phyloP scores from a whole-genome alignment of 2,888 invertebrate genomes.

The Pristionchus japonicus region DNA sequence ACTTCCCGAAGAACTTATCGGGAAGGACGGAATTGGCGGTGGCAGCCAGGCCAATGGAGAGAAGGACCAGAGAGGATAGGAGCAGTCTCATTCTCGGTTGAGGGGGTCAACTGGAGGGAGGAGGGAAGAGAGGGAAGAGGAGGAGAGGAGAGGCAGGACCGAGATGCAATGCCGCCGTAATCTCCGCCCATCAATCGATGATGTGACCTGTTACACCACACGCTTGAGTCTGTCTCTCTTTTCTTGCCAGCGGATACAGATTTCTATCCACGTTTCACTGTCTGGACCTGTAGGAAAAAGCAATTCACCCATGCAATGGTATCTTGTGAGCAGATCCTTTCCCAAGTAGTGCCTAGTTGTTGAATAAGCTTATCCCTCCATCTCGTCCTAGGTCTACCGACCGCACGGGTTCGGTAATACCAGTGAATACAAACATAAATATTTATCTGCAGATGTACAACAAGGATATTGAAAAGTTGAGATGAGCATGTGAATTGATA shows the following conservation, averaged over 20 bases:
- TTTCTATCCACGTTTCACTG: neutral
- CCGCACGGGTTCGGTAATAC: neutral
- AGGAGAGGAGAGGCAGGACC: neutral
- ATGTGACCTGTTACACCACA: neutral
- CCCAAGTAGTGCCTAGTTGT: neutral
- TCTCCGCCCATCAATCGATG: slow-evolving; percentile 34
- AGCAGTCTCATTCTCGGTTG: slow-evolving; percentile 4
- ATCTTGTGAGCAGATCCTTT: neutral
- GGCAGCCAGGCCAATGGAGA: slow-evolving; percentile 49
- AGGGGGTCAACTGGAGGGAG: neutral
- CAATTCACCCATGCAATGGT: neutral
- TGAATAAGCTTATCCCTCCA: neutral
- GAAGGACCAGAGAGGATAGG: slow-evolving; percentile 47
- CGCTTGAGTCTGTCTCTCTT: neutral
- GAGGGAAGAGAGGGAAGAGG: slow-evolving; percentile 20
- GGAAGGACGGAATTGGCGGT: slow-evolving; percentile 55
- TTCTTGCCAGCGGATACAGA: neutral
- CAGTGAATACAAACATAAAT: neutral
- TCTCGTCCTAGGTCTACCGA: neutral
- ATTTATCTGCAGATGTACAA: slow-evolving; percentile 10
- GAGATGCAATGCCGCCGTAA: neutral
- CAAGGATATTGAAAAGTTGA: neutral
- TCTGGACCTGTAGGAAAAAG: neutral
- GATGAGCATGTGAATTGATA: slow-evolving; percentile 33
- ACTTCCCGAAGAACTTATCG: slow-evolving; percentile 66